Evolutionary conservation across 92 coral and sea anemone genomes (phyloP), one percentile per base, ranked within the genome.

Genomic region (Chrysogorgia sp.): DNA sequence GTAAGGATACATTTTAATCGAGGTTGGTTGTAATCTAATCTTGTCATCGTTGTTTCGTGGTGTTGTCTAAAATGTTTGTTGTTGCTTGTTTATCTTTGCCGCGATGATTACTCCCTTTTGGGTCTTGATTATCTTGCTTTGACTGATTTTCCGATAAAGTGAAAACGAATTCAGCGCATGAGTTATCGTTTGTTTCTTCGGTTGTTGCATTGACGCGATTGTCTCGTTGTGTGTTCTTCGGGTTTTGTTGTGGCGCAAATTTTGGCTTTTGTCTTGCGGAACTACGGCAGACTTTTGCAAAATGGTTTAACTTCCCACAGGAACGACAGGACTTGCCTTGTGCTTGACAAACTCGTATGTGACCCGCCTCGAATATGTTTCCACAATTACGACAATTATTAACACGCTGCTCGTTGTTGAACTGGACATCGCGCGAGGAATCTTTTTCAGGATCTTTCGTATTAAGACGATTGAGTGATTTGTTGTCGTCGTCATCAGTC

Each of bases 291-390:
- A 87, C 88, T 40, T 75, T 79, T 4, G 81, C 41, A 23, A 83
- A 79, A 30, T 87, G 80, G 60, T 79, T 83, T 30, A 79, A 12
- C 72, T 87, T 83, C 4, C 83, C 86, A 57, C 88, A 87, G 77
- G 76, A 81, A 55, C 58, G 63, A 37, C 85, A 87, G 17, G 40
- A 19, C 28, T 83, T 87, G 6, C 88, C 86, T 83, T 87, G 76
- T 20, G 83, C 88, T 50, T 88, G 88, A 30, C 88, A 88, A 7
- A 23, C 26, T 52, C 17, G 22, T 52, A 3, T 52, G 26, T 52
- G 59, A 23, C 59, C 59, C 59, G 26, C 59, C 21, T 6, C 20
- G 26, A 5, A 52, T 17, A 5, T 52, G 17, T 52, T 52, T 17
- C 59, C 59, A 52, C 59, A 52, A 52, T 52, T 52, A 4, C 59